Evolutionary conservation across 1,140 invertebrate genomes (phyloP).

Genomic region (Bathynomus jamesi): DNA sequence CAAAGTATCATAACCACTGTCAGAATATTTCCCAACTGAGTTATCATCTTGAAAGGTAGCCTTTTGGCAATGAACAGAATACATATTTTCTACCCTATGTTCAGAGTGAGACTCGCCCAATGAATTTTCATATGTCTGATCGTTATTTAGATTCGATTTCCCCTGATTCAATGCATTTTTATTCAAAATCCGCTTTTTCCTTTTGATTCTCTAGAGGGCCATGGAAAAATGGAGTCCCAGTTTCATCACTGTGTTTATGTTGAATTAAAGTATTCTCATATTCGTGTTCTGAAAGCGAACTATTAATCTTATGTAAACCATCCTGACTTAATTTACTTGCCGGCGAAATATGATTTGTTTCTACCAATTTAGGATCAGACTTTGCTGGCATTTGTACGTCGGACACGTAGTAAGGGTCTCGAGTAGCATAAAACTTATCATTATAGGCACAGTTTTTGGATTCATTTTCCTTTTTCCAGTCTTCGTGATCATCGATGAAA

Average conservation of each 20-base stretch:
- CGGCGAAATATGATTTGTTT: conserved; percentile 8
- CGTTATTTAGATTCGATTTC: too few relatives aligned
- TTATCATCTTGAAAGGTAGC: conserved; percentile 17
- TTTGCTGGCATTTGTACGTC: conserved; percentile 38
- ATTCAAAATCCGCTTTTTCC: not conserved
- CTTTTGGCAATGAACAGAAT: conserved; percentile 12
- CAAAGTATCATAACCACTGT: conserved; percentile 45
- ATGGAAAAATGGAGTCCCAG: not conserved
- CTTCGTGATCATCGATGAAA: conserved; percentile 26
- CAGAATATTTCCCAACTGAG: conserved; percentile 39
- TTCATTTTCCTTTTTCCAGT: conserved; percentile 6
- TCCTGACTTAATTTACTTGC: not conserved
- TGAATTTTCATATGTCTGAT: too few relatives aligned
- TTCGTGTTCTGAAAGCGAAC: not conserved
- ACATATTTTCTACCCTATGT: conserved; percentile 14
- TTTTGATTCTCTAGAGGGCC: too few relatives aligned
- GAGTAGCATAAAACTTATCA: conserved; percentile 30
- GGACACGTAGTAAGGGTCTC: conserved; percentile 35
- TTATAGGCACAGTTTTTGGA: conserved; percentile 25
- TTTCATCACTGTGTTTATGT: conserved; percentile 4
- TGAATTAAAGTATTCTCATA: conserved; percentile 3
- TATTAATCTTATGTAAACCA: conserved; percentile 11
- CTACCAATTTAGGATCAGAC: conserved; percentile 45
- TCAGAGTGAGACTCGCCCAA: conserved; percentile 19
- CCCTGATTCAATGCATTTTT: not conserved